Evolutionary conservation across 2,888 invertebrate genomes (phyloP), one percentile per base, ranked within the genome.

Genomic region (Melieria picta): DNA sequence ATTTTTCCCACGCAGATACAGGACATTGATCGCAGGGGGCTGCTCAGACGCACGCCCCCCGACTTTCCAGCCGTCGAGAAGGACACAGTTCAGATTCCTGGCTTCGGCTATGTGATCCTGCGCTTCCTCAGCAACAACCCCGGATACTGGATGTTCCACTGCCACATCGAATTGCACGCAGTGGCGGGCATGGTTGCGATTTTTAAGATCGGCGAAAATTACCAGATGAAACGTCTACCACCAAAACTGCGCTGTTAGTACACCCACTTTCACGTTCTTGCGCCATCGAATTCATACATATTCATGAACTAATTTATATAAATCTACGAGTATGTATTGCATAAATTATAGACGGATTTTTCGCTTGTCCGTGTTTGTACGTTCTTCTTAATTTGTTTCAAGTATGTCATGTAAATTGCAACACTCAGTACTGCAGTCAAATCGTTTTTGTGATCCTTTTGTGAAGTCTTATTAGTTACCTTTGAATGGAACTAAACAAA

Each of bases 51-150:
- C 0, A 72, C 81, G 47, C 66, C 81, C 0, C 75, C 79, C 46
- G 77, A 83, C 46, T 81, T 79, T 55, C 76, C 79, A 4, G 84
- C 85, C 4, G 84, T 85, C 2, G 80, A 81, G 30, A 85, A 85
- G 73, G 85, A 85, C 65, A 81, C 83, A 1, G 81, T 83, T 3
- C 85, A 85, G 64, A 78, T 85, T 7, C 85, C 85, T 3, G 84
- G 80, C 0, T 72, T 79, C 47, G 85, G 85, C 4, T 85, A 84
- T 48, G 80, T 85, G 4, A 85, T 85, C 5, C 13, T 85, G 3
- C 83, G 85, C 13, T 85, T 85, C 47, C 73, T 84, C 2, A 83
- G 84, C 4, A 78, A 82, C 13, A 85, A 85, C 80, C 85, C 85
- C 0, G 85, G 85, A 4, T 85, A 80, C 62, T 85, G 85, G 85